phyloP scores from a whole-genome alignment of 2,888 invertebrate genomes.

The Stenolophus ochropezus region DNA sequence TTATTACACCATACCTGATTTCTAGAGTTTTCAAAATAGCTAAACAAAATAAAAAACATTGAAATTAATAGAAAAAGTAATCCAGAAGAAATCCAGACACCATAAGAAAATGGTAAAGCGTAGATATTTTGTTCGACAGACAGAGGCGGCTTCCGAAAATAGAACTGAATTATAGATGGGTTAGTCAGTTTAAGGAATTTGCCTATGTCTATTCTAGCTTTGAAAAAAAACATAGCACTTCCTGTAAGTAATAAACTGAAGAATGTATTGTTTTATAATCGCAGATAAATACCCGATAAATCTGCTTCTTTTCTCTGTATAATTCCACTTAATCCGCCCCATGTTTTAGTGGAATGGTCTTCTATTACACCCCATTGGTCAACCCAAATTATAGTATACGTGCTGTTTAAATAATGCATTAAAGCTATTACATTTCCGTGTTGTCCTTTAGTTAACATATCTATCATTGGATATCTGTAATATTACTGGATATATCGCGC shows the following conservation, averaged over 20 bases:
- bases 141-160: constrained; percentile 49
- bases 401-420: constrained; percentile 39
- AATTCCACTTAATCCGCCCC: constrained; percentile 20
- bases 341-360: neutral
- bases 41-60: constrained; percentile 25
- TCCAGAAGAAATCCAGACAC: constrained; percentile 42
- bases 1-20: constrained; percentile 47
- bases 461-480: constrained; percentile 41
- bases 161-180: constrained; percentile 13
- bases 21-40: constrained; percentile 48
- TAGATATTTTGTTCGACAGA: constrained; percentile 51
- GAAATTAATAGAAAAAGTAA: constrained; percentile 7
- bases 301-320: constrained; percentile 39
- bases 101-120: constrained; percentile 36
- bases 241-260: too few species aligned
- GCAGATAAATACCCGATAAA: neutral
- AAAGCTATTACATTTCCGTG: constrained; percentile 35
- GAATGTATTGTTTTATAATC: too few species aligned
- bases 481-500: neutral
- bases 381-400: constrained; percentile 3
- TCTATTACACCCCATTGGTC: constrained; percentile 4
- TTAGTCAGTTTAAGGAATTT: constrained; percentile 35
- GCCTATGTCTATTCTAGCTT: constrained; percentile 25
- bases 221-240: constrained; percentile 37
- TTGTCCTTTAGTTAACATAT: constrained; percentile 46